Conservation (phyloP, 2,797 vertebrate genomes). For the Arvicola amphibius region DNA sequence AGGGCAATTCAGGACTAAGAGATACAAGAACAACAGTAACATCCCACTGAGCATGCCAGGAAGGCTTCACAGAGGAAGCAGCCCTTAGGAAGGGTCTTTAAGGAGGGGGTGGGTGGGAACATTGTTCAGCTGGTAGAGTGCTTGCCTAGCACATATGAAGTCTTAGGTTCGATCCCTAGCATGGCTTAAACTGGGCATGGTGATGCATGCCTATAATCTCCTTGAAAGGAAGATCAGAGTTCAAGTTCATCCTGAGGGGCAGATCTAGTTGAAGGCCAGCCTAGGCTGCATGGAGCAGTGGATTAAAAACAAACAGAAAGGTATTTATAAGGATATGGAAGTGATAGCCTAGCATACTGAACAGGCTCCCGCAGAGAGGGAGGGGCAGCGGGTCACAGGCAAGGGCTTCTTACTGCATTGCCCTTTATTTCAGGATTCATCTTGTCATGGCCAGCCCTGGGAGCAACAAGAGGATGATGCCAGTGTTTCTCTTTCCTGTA, state of each 20-base stretch:
- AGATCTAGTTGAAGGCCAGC: not conserved
- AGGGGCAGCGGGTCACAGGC: not conserved
- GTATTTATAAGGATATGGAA: not conserved
- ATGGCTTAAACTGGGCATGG: not conserved
- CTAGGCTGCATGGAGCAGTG: not conserved
- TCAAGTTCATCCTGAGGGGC: not conserved
- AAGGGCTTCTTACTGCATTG: not conserved
- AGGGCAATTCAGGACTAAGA: not conserved
- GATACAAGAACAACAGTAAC: not conserved
- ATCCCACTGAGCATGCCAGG: not conserved
- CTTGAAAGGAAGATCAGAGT: not conserved
- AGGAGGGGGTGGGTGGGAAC: too few species aligned
- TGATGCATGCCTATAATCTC: not conserved
- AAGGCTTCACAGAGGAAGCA: not conserved
- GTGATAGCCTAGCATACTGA: not conserved
- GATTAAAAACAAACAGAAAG: not conserved
- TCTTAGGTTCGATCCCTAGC: not conserved
- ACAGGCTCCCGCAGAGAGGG: not conserved
- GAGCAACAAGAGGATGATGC: constrained; percentile 42
- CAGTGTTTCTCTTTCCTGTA: constrained; percentile 67
- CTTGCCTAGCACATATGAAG: not conserved
- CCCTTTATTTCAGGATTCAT: constrained; percentile 35
- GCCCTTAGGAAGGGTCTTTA: not conserved
- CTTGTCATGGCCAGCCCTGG: constrained; percentile 23
- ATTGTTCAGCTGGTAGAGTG: not conserved